Conservation (phyloP, 2,113 vertebrate species). For the Aphyosemion australe region DNA sequence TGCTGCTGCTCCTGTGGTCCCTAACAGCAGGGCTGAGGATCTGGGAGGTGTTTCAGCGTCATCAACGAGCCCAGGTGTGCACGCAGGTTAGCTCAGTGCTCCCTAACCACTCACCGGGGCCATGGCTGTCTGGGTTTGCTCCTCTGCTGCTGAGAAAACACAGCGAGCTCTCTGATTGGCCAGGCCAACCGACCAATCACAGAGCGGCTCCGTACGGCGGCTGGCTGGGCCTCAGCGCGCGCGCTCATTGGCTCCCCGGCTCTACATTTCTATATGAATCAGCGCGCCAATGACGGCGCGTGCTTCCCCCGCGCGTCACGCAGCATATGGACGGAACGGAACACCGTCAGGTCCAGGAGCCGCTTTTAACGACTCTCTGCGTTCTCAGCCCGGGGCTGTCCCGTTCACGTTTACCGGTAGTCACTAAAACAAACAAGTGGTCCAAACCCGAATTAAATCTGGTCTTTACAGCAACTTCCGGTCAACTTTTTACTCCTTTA, state of each 20-base stretch:
- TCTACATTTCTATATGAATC: slow-evolving; percentile 73
- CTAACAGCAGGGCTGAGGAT: no score
- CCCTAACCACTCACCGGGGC: slow-evolving; percentile 42
- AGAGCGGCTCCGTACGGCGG: slow-evolving; percentile 44
- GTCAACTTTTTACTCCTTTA: no score
- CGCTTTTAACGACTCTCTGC: neutral
- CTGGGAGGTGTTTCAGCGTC: neutral
- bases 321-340: slow-evolving; percentile 48
- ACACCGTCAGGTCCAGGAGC: slow-evolving; percentile 6
- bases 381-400: neutral
- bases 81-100: slow-evolving; percentile 39
- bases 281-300: slow-evolving; percentile 67
- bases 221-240: slow-evolving; percentile 66
- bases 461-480: no score
- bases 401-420: slow-evolving; percentile 6
- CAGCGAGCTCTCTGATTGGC: slow-evolving; percentile 67
- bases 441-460: neutral
- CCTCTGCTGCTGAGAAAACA: slow-evolving; percentile 66
- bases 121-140: slow-evolving; percentile 41
- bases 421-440: neutral
- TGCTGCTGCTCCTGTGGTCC: neutral
- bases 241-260: slow-evolving; percentile 76
- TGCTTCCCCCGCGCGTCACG: slow-evolving; percentile 17
- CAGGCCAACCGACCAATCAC: slow-evolving; percentile 64
- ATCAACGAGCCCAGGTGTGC: slow-evolving; percentile 33